phyloP scores from a whole-genome alignment of 1,140 invertebrate species.

The Acyrthosiphon pisum region DNA sequence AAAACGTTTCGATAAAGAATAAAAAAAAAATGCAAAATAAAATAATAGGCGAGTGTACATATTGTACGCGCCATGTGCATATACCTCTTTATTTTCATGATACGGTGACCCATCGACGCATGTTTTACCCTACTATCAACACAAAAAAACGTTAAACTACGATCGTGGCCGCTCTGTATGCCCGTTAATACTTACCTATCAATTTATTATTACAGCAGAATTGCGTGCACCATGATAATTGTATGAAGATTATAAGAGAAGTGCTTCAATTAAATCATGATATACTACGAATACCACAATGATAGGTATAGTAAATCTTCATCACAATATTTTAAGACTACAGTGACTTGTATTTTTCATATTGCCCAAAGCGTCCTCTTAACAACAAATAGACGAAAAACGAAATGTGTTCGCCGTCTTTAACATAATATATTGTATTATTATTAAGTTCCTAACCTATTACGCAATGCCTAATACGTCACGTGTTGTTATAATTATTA shows the following conservation, averaged over 20 bases:
- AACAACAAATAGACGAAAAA: not conserved
- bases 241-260: too few relatives aligned
- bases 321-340: too few relatives aligned
- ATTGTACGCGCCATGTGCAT: not conserved
- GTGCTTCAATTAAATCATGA: too few relatives aligned
- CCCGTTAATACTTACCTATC: not conserved
- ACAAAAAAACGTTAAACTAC: not conserved
- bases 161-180: not conserved
- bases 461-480: not conserved
- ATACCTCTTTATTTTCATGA: not conserved
- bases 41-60: not conserved
- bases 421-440: not conserved
- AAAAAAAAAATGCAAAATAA: not conserved
- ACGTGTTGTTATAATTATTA: not conserved
- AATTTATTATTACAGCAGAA: too few relatives aligned
- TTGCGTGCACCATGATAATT: too few relatives aligned
- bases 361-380: not conserved
- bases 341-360: too few relatives aligned
- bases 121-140: not conserved
- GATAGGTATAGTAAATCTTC: too few relatives aligned
- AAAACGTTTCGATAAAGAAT: not conserved
- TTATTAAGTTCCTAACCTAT: not conserved
- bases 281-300: too few relatives aligned
- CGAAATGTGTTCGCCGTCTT: not conserved
- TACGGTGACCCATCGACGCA: not conserved